These are phyloP conservation scores for Catharus minimus DNA, from an alignment of 2,113 vertebrate genomes.

Conservation along the genomic window DNA sequence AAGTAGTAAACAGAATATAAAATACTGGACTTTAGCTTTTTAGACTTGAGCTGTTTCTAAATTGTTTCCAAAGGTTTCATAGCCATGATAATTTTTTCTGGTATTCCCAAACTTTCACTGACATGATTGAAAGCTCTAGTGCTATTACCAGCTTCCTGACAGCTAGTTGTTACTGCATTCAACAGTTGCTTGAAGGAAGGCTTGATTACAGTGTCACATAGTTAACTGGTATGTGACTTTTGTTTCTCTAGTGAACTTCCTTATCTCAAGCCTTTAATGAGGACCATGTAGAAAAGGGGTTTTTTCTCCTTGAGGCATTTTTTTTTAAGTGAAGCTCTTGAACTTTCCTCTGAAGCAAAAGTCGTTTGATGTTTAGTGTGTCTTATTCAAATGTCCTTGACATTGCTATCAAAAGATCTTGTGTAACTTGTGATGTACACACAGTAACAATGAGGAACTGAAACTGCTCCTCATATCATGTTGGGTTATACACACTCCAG, in stretches of 20 bases:
- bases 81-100: not conserved
- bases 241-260: not conserved
- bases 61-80: not conserved
- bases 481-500: not conserved
- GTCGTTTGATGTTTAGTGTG: not conserved
- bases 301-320: not conserved
- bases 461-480: not conserved
- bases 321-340: not conserved
- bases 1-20: not conserved
- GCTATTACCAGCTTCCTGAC: not conserved
- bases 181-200: not conserved
- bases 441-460: not conserved
- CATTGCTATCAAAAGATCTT: not conserved
- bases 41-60: not conserved
- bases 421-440: not conserved
- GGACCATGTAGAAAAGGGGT: not conserved
- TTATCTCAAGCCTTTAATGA: not conserved
- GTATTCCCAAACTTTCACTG: not conserved
- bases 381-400: constrained; percentile 3
- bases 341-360: constrained; percentile 6
- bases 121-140: not conserved
- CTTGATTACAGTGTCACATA: not conserved
- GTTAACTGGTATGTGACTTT: constrained; percentile 20
- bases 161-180: not conserved
- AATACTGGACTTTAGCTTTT: not conserved